Percentiles rank a stretch among this genome's conserved stretches.
These are phyloP conservation scores for Pomacea canaliculata DNA, from an alignment of 2,888 invertebrate species.

Conservation along the genomic window DNA sequence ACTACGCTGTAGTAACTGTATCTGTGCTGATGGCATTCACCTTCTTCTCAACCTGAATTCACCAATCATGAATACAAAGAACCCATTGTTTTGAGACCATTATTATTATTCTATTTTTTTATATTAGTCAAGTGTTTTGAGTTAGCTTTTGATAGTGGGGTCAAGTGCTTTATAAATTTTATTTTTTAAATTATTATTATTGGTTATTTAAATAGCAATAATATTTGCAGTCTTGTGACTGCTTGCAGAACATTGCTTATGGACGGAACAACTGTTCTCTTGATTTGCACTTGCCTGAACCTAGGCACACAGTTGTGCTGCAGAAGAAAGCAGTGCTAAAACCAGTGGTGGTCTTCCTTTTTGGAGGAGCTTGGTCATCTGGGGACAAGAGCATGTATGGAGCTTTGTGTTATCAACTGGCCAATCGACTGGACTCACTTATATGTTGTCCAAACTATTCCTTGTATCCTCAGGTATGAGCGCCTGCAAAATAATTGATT, in stretches of 20 bases:
- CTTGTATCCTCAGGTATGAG: constrained; percentile 61
- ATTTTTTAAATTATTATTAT: too few species aligned
- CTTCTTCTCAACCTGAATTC: too few species aligned
- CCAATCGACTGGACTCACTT: constrained; percentile 52
- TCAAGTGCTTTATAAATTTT: too few species aligned
- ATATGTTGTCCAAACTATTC: constrained; percentile 66
- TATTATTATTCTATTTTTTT: too few species aligned
- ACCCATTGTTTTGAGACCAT: too few species aligned
- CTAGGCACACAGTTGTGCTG: constrained; percentile 10
- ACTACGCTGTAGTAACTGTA: too few species aligned
- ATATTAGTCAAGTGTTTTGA: too few species aligned
- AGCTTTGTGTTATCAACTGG: constrained; percentile 58
- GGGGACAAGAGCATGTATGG: constrained; percentile 67
- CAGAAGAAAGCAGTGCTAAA: constrained; percentile 11
- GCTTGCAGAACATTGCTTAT: constrained; percentile 57
- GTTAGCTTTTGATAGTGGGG: too few species aligned
- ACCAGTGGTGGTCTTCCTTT: constrained; percentile 64
- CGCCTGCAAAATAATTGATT: too few species aligned
- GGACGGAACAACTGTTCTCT: constrained; percentile 59
- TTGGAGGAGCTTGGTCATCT: constrained; percentile 65
- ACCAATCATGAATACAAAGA: too few species aligned
- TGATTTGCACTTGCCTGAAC: constrained; percentile 58
- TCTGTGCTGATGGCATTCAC: too few species aligned
- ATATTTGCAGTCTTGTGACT: neutral
- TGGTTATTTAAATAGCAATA: too few species aligned